Conservation (phyloP, 2,888 invertebrate genomes). For the Hemicrepidius hirtus region DNA sequence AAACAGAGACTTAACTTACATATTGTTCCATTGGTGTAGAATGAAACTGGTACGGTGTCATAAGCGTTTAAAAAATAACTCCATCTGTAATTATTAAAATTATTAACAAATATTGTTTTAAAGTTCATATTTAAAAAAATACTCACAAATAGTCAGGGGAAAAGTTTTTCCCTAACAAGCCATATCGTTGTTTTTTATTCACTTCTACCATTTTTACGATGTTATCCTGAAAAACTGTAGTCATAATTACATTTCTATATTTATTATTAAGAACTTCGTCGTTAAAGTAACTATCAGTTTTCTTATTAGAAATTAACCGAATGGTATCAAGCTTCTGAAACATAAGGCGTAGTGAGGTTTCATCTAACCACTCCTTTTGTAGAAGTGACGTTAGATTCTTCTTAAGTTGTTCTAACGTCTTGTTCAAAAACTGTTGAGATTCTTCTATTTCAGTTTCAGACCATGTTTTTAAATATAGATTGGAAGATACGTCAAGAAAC, state of each 20-base stretch:
- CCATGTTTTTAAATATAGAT: conserved; percentile 53
- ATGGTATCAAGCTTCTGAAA: conserved; percentile 51
- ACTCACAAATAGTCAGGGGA: conserved; percentile 43
- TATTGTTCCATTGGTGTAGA: conserved; percentile 53
- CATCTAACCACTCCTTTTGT: conserved; percentile 54
- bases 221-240: conserved; percentile 37
- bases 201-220: conserved; percentile 35
- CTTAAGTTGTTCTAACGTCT: conserved; percentile 55
- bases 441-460: conserved; percentile 26
- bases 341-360: conserved; percentile 32
- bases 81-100: conserved; percentile 52
- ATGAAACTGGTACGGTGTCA: conserved; percentile 52
- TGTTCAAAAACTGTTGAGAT: conserved; percentile 41
- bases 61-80: conserved; percentile 53
- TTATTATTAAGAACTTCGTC: conserved; percentile 31
- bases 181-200: conserved; percentile 19
- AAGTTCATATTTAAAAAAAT: background rate
- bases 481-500: conserved; percentile 58
- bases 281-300: conserved; percentile 39
- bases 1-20: conserved; percentile 55
- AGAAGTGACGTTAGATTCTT: conserved; percentile 41
- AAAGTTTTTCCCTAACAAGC: conserved; percentile 34
- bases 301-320: conserved; percentile 43
- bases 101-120: background rate
- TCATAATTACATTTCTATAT: conserved; percentile 27